These are phyloP conservation scores for Rostratula benghalensis DNA, from an alignment of 2,113 vertebrate genomes.

Conservation along the genomic window DNA sequence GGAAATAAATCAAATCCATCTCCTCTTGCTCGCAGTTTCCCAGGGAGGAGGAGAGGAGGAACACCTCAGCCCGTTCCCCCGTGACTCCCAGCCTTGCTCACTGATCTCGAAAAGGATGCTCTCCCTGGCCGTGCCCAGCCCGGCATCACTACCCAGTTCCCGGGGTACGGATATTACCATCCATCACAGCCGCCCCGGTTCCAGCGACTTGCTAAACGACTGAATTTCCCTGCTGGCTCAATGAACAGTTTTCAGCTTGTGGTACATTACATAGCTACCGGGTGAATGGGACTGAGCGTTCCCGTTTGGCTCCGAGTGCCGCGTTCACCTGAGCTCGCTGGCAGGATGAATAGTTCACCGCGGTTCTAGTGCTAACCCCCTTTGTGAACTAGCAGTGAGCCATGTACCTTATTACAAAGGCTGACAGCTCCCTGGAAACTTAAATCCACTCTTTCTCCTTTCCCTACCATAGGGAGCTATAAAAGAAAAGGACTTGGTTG, in stretches of 20 bases:
- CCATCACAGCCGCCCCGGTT: conserved; percentile 46
- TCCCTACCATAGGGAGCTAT: conserved; percentile 22
- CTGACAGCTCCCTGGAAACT: conserved; percentile 61
- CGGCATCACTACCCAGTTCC: neutral
- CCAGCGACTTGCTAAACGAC: conserved; percentile 27
- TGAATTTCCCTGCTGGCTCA: conserved; percentile 63
- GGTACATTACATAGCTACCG: conserved; percentile 50
- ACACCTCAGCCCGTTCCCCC: neutral
- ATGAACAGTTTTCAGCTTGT: conserved; percentile 63
- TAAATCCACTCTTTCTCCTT: conserved; percentile 53
- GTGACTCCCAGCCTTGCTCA: neutral
- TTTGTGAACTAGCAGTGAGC: conserved; percentile 65
- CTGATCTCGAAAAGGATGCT: neutral
- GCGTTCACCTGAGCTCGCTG: conserved; percentile 64
- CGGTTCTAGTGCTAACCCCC: conserved; percentile 47
- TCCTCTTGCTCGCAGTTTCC: neutral
- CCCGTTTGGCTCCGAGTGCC: conserved; percentile 32
- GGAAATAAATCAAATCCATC: conserved; percentile 32
- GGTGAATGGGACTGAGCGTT: conserved; percentile 55
- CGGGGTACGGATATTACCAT: neutral
- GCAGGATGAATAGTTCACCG: conserved; percentile 44
- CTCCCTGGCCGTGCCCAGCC: neutral
- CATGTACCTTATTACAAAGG: conserved; percentile 60
- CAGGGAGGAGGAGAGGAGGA: neutral
- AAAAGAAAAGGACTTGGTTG: conserved; percentile 60